A percentile compares a stretch with the other conserved stretches of the same genome.
phyloP scores from a whole-genome alignment of 2,113 vertebrate species.

The Thamnaconus septentrionalis region DNA sequence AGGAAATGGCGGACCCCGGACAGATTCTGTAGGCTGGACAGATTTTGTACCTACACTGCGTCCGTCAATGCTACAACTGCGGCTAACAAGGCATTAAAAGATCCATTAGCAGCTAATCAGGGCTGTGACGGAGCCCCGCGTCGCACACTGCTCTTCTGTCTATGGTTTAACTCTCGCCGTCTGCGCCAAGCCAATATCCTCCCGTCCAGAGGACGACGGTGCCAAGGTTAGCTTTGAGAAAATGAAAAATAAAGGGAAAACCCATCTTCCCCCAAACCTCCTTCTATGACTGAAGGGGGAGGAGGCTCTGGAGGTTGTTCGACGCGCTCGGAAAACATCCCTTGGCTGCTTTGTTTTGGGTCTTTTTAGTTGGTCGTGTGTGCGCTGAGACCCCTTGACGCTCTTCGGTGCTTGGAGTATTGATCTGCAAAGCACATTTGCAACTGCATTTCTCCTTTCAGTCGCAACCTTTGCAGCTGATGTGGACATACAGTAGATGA shows the following conservation, averaged over 20 bases:
- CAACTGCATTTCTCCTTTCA: conserved; percentile 31
- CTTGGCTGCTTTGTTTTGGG: conserved; percentile 27
- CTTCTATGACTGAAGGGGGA: conserved; percentile 54
- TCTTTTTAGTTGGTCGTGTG: conserved; percentile 38
- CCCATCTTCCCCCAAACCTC: conserved; percentile 47
- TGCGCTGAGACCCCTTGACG: neutral
- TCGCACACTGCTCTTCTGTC: conserved; percentile 30
- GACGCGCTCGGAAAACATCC: conserved; percentile 57
- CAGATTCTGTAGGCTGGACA: neutral
- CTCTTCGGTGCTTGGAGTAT: conserved; percentile 13
- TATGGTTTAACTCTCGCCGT: conserved; percentile 44
- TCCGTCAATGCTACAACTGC: neutral
- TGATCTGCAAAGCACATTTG: conserved; percentile 38
- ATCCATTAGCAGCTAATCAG: conserved; percentile 40
- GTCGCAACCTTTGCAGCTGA: conserved; percentile 25
- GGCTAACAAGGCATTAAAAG: conserved; percentile 24
- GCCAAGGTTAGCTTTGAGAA: conserved; percentile 53
- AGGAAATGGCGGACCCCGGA: too few relatives aligned
- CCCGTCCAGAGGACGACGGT: conserved; percentile 32
- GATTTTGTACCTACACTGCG: neutral
- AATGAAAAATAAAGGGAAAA: conserved; percentile 47
- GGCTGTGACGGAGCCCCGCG: conserved; percentile 3
- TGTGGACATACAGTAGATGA: conserved; percentile 24
- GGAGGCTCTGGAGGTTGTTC: conserved; percentile 60
- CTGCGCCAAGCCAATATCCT: conserved; percentile 26